phyloP scores from a whole-genome alignment of 2,888 invertebrate genomes.

The Hesperia comma region DNA sequence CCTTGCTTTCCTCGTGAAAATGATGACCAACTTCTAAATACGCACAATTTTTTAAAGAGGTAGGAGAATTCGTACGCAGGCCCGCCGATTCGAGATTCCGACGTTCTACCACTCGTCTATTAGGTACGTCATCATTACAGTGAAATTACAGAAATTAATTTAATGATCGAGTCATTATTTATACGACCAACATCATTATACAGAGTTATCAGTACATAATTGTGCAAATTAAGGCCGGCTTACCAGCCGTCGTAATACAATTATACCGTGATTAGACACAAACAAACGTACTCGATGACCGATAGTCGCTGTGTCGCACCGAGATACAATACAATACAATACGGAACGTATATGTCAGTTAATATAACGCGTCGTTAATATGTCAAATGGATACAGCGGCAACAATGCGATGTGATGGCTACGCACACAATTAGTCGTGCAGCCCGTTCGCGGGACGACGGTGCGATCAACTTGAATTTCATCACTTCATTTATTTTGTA shows the following conservation, averaged over 20 bases:
- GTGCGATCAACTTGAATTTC: slow-evolving; percentile 42
- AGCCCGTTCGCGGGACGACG: slow-evolving; percentile 36
- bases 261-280: slow-evolving; percentile 4
- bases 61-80: too few species aligned
- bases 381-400: slow-evolving; percentile 74
- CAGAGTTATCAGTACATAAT: too few species aligned
- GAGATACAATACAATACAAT: slow-evolving; percentile 2
- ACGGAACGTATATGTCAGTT: slow-evolving; percentile 40
- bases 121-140: too few species aligned
- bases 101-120: too few species aligned
- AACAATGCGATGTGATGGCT: slow-evolving; percentile 62
- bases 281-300: slow-evolving; percentile 41
- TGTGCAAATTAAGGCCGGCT: neutral
- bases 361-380: slow-evolving; percentile 65
- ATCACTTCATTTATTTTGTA: too few species aligned
- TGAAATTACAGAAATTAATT: too few species aligned
- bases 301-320: slow-evolving; percentile 19
- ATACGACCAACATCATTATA: too few species aligned
- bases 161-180: too few species aligned
- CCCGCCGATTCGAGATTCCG: too few species aligned
- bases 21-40: too few species aligned
- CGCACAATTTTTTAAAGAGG: too few species aligned
- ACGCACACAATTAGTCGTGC: slow-evolving; percentile 63
- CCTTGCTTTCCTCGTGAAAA: too few species aligned
- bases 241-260: neutral